These are phyloP conservation scores for Reinhardtius hippoglossoides DNA, from an alignment of 2,113 vertebrate genomes.

Conservation along the genomic window DNA sequence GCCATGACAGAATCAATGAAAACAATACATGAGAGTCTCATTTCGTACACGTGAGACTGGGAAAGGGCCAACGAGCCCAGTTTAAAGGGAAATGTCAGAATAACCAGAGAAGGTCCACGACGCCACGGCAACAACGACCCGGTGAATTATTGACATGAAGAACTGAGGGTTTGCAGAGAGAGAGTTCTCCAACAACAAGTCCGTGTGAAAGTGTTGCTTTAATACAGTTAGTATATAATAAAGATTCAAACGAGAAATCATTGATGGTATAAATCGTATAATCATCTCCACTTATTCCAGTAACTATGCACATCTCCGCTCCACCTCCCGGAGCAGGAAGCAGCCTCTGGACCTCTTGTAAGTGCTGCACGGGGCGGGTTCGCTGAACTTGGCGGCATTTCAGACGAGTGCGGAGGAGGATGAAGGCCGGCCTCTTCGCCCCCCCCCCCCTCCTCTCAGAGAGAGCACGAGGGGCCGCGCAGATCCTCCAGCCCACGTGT, in stretches of 20 bases:
- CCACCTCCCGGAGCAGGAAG: conserved; percentile 16
- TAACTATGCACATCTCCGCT: not conserved
- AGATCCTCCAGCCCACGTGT: conserved; percentile 47
- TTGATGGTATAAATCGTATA: not conserved
- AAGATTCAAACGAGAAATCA: not conserved
- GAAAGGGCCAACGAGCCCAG: conserved; percentile 33
- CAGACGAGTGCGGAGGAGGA: conserved; percentile 70
- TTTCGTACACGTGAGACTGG: conserved; percentile 60
- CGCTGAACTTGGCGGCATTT: conserved; percentile 66
- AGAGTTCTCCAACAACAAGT: not conserved
- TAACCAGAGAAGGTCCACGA: conserved; percentile 41
- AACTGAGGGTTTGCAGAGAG: not conserved
- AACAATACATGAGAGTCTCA: conserved; percentile 69
- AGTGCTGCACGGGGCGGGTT: conserved; percentile 33
- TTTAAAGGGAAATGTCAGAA: conserved; percentile 64
- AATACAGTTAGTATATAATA: no score
- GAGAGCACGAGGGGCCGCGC: conserved; percentile 52
- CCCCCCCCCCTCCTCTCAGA: conserved; percentile 19
- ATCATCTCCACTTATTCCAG: conserved; percentile 18
- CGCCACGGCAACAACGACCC: conserved; percentile 20
- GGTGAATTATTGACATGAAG: conserved; percentile 15
- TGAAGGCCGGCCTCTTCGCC: conserved; percentile 57
- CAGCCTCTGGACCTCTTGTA: conserved; percentile 42
- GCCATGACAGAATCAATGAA: conserved; percentile 81
- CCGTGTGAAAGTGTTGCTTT: not conserved